A percentile compares a stretch with the other conserved stretches of the same genome.
Evolutionary conservation across 2,113 vertebrate genomes (phyloP).

Genomic region (Equus quagga): DNA sequence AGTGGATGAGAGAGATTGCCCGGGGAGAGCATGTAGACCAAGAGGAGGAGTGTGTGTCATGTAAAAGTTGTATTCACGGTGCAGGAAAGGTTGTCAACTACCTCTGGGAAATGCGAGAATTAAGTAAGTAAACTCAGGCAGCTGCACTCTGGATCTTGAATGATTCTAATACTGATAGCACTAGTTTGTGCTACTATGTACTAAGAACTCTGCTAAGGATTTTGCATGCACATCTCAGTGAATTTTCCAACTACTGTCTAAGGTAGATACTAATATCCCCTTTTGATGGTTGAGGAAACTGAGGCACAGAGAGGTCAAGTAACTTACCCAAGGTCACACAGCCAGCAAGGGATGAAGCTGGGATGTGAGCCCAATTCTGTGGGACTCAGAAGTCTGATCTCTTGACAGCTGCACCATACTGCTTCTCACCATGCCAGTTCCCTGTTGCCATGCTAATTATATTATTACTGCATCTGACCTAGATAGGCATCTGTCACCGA

Average conservation of each 20-base stretch:
- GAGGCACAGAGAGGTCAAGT: background rate
- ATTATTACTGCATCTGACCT: background rate
- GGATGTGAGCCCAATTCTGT: background rate
- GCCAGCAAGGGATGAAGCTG: background rate
- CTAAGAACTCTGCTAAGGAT: background rate
- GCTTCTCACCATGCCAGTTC: background rate
- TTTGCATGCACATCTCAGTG: background rate
- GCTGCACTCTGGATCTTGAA: background rate
- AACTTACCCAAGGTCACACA: background rate
- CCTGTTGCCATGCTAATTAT: background rate
- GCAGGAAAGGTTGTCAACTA: background rate
- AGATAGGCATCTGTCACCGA: background rate
- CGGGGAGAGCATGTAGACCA: background rate
- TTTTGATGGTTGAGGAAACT: conserved; percentile 9
- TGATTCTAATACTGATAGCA: background rate
- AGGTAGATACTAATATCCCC: background rate
- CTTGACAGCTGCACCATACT: background rate
- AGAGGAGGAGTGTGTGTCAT: background rate
- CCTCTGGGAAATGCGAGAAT: background rate
- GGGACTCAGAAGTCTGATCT: background rate
- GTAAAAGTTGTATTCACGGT: background rate
- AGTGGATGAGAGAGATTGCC: background rate
- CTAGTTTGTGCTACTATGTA: background rate
- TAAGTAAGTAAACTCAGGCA: background rate
- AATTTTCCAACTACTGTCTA: background rate